phyloP scores from a whole-genome alignment of 2,888 invertebrate species.

The Lordiphosa andalusiaca region DNA sequence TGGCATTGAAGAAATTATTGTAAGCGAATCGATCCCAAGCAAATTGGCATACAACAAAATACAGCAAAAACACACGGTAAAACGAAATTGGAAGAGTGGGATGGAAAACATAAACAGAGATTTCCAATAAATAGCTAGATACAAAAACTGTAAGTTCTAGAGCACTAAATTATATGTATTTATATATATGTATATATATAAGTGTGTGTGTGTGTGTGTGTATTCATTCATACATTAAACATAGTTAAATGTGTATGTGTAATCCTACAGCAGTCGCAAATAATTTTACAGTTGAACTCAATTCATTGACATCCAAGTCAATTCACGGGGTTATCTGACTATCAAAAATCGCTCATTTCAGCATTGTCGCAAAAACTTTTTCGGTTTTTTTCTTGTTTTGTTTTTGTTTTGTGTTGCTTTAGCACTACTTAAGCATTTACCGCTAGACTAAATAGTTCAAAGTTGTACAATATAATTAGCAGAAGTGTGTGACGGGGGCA shows the following conservation, averaged over 20 bases:
- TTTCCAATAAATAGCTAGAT: slow-evolving; percentile 60
- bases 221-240: slow-evolving; percentile 39
- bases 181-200: slow-evolving; percentile 28
- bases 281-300: slow-evolving; percentile 64
- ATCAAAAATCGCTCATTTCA: slow-evolving; percentile 67
- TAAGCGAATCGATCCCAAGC: slow-evolving; percentile 50
- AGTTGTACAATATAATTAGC: slow-evolving; percentile 36
- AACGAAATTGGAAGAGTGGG: slow-evolving; percentile 58
- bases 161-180: slow-evolving; percentile 33
- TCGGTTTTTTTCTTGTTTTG: neutral
- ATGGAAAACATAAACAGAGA: slow-evolving; percentile 55
- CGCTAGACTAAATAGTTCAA: slow-evolving; percentile 48
- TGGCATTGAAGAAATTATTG: slow-evolving; percentile 71
- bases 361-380: slow-evolving; percentile 3
- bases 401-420: slow-evolving; percentile 4
- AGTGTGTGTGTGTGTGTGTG: slow-evolving; percentile 21
- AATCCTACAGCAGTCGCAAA: slow-evolving; percentile 72
- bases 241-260: slow-evolving; percentile 59
- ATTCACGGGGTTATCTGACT: slow-evolving; percentile 55
- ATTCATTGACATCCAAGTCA: slow-evolving; percentile 19
- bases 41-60: slow-evolving; percentile 64
- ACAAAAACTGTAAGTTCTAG: slow-evolving; percentile 35
- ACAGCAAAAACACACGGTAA: slow-evolving; percentile 57
- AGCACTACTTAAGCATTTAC: slow-evolving; percentile 56
- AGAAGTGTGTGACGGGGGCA: neutral